Percentiles rank a stretch among this genome's conserved stretches.
Evolutionary conservation across 2,888 invertebrate genomes (phyloP).

Genomic region (Oasisia sp.): DNA sequence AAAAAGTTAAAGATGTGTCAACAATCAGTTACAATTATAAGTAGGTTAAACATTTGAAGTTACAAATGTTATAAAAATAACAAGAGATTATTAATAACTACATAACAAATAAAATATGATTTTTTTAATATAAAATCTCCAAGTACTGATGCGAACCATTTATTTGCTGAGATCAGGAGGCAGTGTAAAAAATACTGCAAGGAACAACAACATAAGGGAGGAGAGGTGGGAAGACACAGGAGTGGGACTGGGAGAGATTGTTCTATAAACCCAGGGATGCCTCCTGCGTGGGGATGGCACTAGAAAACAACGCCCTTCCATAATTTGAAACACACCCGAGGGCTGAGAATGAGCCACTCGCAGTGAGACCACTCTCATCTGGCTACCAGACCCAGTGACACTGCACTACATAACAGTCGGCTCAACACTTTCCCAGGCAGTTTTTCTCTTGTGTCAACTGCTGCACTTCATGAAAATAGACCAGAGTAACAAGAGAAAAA

Average conservation of each 20-base stretch:
- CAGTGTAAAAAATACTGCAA: neutral
- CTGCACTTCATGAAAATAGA: neutral
- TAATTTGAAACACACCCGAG: constrained; percentile 4
- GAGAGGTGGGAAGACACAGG: neutral
- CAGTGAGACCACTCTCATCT: neutral
- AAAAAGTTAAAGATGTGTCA: too few relatives aligned
- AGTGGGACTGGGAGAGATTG: neutral
- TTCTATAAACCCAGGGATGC: neutral
- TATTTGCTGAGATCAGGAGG: neutral
- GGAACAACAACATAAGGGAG: neutral
- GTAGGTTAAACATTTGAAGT: too few relatives aligned
- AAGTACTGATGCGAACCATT: neutral
- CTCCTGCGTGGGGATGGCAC: neutral
- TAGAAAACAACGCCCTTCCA: neutral
- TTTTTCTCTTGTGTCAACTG: neutral
- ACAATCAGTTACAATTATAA: too few relatives aligned
- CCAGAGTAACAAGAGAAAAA: neutral
- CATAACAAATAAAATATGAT: neutral
- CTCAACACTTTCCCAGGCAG: neutral
- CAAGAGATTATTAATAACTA: too few relatives aligned
- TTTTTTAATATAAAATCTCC: neutral
- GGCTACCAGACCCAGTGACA: neutral
- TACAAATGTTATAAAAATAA: too few relatives aligned
- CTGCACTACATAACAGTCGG: neutral
- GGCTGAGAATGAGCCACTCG: neutral